phyloP scores from a whole-genome alignment of 2,888 invertebrate species.

The Amaurobius ferox region DNA sequence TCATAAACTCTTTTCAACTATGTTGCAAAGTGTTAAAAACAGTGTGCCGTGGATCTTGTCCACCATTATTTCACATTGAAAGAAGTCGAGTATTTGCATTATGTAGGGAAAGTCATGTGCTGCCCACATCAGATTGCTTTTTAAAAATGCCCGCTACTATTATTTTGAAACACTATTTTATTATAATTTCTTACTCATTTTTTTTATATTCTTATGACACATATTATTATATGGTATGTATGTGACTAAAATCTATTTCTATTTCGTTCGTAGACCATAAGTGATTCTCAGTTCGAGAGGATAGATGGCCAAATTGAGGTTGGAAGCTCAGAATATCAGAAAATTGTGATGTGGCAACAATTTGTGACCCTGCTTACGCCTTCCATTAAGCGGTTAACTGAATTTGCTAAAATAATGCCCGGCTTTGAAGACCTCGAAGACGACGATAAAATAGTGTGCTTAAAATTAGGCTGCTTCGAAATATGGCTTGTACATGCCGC shows the following conservation, averaged over 20 bases:
- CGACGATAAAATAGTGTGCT: slow-evolving; percentile 96
- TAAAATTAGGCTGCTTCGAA: slow-evolving; percentile 97
- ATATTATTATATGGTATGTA: no score
- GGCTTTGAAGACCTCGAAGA: slow-evolving; percentile 92
- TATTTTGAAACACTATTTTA: no score
- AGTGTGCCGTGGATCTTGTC: no score
- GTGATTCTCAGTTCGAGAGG: slow-evolving; percentile 68
- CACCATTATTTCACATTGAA: no score
- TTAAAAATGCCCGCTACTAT: no score
- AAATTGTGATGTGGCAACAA: slow-evolving; percentile 92
- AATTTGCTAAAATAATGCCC: slow-evolving; percentile 96
- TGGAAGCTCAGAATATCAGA: slow-evolving; percentile 82
- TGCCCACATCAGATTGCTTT: no score
- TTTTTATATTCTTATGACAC: no score
- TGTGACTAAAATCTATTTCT: not conserved
- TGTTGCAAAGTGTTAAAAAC: no score
- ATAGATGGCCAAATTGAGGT: slow-evolving; percentile 69
- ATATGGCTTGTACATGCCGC: slow-evolving; percentile 94
- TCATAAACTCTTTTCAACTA: no score
- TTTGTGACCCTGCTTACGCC: slow-evolving; percentile 91
- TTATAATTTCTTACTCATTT: no score
- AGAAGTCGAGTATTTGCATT: no score
- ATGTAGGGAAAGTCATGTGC: no score
- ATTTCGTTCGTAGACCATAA: slow-evolving; percentile 73
- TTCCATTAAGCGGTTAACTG: slow-evolving; percentile 87